Percentiles rank a stretch among this genome's conserved stretches.
Conservation (phyloP, 2,797 vertebrate species). For the Loris lydekkerianus region DNA sequence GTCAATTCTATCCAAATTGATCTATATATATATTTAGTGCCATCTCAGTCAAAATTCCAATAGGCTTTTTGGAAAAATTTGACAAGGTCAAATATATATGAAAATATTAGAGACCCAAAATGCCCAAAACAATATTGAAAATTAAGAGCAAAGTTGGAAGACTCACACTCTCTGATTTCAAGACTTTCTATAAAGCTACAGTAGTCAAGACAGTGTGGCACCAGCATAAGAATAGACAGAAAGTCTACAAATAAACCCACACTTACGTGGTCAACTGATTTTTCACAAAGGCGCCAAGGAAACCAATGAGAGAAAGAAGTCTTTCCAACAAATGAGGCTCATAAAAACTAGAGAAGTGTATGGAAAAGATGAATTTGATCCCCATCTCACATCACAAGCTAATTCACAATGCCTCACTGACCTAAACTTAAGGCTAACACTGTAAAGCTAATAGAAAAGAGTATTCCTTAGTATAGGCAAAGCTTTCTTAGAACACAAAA, state of each 20-base stretch:
- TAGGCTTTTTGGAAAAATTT: neutral
- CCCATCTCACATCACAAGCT: neutral
- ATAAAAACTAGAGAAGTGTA: neutral
- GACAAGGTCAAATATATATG: neutral
- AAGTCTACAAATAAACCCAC: constrained; percentile 47
- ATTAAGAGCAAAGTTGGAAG: neutral
- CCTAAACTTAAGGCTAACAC: constrained; percentile 5
- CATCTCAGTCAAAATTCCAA: constrained; percentile 28
- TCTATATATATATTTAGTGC: constrained; percentile 11
- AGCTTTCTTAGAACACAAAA: neutral
- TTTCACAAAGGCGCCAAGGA: constrained; percentile 30
- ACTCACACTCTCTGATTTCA: constrained; percentile 7
- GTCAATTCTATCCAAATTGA: neutral
- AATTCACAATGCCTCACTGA: neutral
- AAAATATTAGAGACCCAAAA: constrained; percentile 31
- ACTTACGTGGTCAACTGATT: neutral
- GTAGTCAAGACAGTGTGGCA: neutral
- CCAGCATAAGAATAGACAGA: neutral
- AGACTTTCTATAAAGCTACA: constrained; percentile 11
- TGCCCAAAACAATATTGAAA: constrained; percentile 33
- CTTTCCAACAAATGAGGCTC: constrained; percentile 45
- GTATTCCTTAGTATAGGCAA: neutral
- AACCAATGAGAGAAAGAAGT: constrained; percentile 3
- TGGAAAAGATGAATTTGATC: constrained; percentile 1
- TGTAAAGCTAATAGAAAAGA: neutral